Conservation (phyloP, 2,113 vertebrate species). For the Mionectes macconnelli region DNA sequence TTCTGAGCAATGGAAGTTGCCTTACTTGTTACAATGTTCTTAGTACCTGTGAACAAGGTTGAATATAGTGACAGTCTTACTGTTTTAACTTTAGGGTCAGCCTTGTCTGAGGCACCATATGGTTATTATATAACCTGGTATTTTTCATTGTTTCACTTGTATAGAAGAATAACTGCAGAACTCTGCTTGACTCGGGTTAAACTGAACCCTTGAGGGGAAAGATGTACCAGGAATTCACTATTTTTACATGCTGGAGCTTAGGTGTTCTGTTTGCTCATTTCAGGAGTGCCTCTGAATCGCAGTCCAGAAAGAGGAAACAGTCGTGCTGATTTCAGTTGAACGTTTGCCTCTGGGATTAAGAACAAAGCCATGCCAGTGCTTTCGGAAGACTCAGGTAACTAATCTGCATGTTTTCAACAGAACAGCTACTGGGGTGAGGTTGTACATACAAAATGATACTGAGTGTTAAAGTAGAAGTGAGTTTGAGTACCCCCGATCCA, state of each 20-base stretch:
- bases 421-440: background rate
- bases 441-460: background rate
- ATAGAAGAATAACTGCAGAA: background rate
- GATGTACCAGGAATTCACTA: background rate
- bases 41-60: background rate
- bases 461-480: background rate
- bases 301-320: background rate
- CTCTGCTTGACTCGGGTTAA: background rate
- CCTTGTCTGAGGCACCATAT: background rate
- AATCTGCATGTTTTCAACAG: background rate
- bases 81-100: background rate
- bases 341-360: background rate
- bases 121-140: background rate
- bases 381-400: conserved; percentile 84
- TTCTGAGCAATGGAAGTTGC: background rate
- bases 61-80: background rate
- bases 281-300: background rate
- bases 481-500: background rate
- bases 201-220: background rate
- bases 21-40: background rate
- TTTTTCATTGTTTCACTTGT: background rate
- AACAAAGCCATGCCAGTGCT: conserved; percentile 84
- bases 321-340: background rate
- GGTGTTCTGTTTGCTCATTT: background rate
- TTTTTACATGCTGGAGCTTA: background rate